phyloP scores from a whole-genome alignment of 2,797 vertebrate genomes.

The Cynopterus sphinx region DNA sequence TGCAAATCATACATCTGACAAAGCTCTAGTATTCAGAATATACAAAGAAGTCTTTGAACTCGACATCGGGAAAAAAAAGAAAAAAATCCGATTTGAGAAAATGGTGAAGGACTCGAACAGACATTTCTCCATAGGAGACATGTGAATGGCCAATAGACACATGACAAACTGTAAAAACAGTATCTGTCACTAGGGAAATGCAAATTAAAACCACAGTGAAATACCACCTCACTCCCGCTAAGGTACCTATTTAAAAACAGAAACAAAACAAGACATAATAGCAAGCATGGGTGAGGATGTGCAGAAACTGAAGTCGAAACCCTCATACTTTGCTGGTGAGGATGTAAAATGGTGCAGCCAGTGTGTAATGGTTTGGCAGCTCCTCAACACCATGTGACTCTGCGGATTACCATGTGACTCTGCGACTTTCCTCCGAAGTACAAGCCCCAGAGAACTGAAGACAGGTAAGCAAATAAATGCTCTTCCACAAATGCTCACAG shows the following conservation, averaged over 20 bases:
- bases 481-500: background rate
- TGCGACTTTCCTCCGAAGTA: background rate
- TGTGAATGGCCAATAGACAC: background rate
- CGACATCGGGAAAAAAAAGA: background rate
- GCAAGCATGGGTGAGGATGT: background rate
- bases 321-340: rapidly evolving
- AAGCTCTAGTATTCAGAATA: background rate
- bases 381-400: background rate
- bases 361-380: background rate
- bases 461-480: background rate
- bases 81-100: background rate
- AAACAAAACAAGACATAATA: background rate
- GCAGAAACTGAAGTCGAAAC: background rate
- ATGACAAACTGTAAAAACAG: background rate
- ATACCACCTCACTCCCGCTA: background rate
- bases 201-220: background rate
- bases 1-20: background rate
- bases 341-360: background rate
- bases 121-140: background rate
- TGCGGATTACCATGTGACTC: background rate
- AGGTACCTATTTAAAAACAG: background rate
- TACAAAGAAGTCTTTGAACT: background rate
- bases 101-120: background rate
- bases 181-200: background rate
- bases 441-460: background rate